phyloP scores from a whole-genome alignment of 2,797 vertebrate species.

The Xiphophorus birchmanni region DNA sequence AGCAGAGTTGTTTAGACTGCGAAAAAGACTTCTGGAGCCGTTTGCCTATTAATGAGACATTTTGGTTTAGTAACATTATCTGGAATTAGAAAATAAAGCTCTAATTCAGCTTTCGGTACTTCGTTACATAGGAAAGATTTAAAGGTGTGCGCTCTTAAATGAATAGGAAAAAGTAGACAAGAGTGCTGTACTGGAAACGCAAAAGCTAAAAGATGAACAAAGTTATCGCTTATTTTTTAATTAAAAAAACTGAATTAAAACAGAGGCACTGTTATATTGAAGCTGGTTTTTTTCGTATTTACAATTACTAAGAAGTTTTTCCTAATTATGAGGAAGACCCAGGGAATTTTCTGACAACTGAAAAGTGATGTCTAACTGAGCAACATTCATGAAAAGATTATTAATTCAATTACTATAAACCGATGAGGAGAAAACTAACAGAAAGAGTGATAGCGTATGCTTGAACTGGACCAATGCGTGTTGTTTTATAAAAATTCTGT shows the following conservation, averaged over 20 bases:
- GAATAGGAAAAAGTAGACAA: background rate
- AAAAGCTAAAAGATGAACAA: background rate
- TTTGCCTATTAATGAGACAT: background rate
- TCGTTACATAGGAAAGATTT: background rate
- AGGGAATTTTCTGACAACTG: background rate
- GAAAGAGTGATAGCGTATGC: background rate
- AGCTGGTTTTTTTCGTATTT: too few species aligned
- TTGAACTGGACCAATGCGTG: background rate
- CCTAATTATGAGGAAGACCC: background rate
- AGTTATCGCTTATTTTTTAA: background rate
- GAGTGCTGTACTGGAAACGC: background rate
- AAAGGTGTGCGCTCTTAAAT: background rate
- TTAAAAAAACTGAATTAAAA: background rate
- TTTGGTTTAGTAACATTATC: background rate
- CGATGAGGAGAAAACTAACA: background rate
- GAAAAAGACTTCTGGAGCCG: background rate
- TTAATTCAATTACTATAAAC: background rate
- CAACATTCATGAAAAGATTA: background rate
- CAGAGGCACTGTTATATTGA: background rate
- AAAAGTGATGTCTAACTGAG: background rate
- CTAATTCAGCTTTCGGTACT: background rate
- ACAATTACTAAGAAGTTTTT: background rate
- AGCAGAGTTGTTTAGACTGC: background rate
- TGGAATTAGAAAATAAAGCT: too few species aligned
- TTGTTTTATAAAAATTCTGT: background rate